Evolutionary conservation across 2,113 vertebrate species (phyloP).

Genomic region (Alaudala cheleensis): DNA sequence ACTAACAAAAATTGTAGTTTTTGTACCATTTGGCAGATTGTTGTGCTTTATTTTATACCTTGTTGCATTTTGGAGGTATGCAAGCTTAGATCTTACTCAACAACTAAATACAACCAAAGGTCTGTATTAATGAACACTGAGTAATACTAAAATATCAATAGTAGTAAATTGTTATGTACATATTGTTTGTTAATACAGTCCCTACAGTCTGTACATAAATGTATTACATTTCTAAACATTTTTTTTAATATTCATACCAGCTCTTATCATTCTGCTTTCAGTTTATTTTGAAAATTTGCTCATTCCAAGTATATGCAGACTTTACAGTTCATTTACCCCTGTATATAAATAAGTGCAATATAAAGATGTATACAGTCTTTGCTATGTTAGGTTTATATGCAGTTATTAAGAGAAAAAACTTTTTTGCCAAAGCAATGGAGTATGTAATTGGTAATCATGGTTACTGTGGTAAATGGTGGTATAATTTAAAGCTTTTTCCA

Average conservation of each 20-base stretch:
- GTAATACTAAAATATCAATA: slow-evolving; percentile 63
- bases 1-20: slow-evolving; percentile 65
- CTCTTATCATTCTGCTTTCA: slow-evolving; percentile 69
- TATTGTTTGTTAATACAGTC: slow-evolving; percentile 77
- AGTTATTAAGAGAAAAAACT: slow-evolving; percentile 77
- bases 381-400: slow-evolving; percentile 90
- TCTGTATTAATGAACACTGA: slow-evolving; percentile 72
- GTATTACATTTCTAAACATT: slow-evolving; percentile 81
- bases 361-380: slow-evolving; percentile 89
- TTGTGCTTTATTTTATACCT: slow-evolving; percentile 73
- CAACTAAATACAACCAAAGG: slow-evolving; percentile 76
- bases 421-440: slow-evolving; percentile 92
- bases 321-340: slow-evolving; percentile 80
- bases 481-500: slow-evolving; percentile 88
- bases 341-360: slow-evolving; percentile 96
- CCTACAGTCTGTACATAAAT: slow-evolving; percentile 73
- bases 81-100: slow-evolving; percentile 61
- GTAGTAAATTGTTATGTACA: slow-evolving; percentile 70
- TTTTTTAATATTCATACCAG: slow-evolving; percentile 74
- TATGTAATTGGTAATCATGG: slow-evolving; percentile 78
- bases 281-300: slow-evolving; percentile 76
- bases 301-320: slow-evolving; percentile 71
- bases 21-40: slow-evolving; percentile 70
- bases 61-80: slow-evolving; percentile 56
- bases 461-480: slow-evolving; percentile 82